Evolutionary conservation across 2,113 vertebrate species (phyloP), one percentile per base, ranked within the genome.

Genomic region (Pionites leucogaster): DNA sequence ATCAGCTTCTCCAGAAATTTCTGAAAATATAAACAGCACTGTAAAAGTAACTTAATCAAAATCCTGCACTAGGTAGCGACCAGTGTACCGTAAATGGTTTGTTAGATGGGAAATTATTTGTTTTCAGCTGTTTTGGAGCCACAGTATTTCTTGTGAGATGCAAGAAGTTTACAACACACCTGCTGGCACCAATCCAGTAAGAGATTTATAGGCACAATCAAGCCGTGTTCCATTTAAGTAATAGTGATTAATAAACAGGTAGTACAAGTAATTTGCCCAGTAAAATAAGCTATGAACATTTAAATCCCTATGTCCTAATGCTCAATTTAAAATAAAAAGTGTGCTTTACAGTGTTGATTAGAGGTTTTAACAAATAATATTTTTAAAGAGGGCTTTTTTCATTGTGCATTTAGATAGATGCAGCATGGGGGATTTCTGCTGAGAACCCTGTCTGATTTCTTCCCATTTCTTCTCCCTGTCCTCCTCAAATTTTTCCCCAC

Each of bases 401-500:
- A 10, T 46, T n/a, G 6, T 31, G 9, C 4, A 4, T 60, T 64
- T 55, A 28, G 19, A 27, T 46, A 6, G 9, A 49, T 60, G 8
- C 6, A 3, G 82, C n/a, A 4, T 22, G 7, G 57, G 27, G 27
- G 2, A 37, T 55, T 92, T 87, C 22, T 13, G 72, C 5, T 5
- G 35, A 46, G 31, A 77, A 37, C 4, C 2, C 11, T 31, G 9
- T 14, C 19, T 11, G 2, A 4, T 41, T 87, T 84, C 4, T 39
- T 77, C 16, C 19, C 1, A 4, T n/a, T 87, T 84, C 3, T n/a
- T 81, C 18, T 23, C 1, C 27, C 10, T 24, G 22, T n/a, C 4
- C 0, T 9, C 23, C 12, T 28, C 35, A 10, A 13, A 29, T 19
- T 16, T 2, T 1, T 3, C 28, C 5, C 7, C 29, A 6, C 35